Evolutionary conservation across 2,797 vertebrate genomes (phyloP), one percentile per base, ranked within the genome.

Genomic region (Poeciliopsis presidionis): DNA sequence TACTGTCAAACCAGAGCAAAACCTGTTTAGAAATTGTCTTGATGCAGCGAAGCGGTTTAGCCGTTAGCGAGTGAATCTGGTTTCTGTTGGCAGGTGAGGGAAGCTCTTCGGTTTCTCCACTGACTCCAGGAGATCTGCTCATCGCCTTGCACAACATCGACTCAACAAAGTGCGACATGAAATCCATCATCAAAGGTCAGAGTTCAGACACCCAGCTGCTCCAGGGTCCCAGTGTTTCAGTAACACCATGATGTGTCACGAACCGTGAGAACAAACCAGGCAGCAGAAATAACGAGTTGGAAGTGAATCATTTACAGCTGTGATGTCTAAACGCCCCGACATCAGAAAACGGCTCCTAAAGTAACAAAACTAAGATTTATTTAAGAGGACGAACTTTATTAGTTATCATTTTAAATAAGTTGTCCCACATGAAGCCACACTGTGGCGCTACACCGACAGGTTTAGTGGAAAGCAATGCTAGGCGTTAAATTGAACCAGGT

Each of bases 101-200:
- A 13, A 95, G 96, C 84, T 97, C 97, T 0, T 94, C 98, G 0
- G 93, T 99, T 91, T 98, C 98, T 16, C 98, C 98, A 0, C 93
- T 99, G 46, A 98, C 96, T 53, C 98, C 98, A 0, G 97, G 97
- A 9, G 98, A 99, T 86, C 96, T 99, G 16, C 95, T 99, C 30
- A 96, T 99, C 0, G 94, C 98, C 0, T 89, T 99, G 5, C 98
- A 99, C 94, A 98, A 98, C 92, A 97, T 99, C 0, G 98, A 99
- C 92, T 97, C 98, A 0, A 95, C 91, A 75, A 99, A 98, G 91
- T 98, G 98, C 39, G 98, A 99, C 87, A 99, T 99, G 98, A 99
- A 99, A 70, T 98, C 98, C 2, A 99, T 99, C 91, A 99, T 99
- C 78, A 99, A 99, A 95, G 98, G 98, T 99, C 5, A 65, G 90